A percentile compares a stretch with the other conserved stretches of the same genome.
These are phyloP conservation scores for Zaprionus tsacasi DNA, from an alignment of 1,140 invertebrate genomes.

Conservation along the genomic window DNA sequence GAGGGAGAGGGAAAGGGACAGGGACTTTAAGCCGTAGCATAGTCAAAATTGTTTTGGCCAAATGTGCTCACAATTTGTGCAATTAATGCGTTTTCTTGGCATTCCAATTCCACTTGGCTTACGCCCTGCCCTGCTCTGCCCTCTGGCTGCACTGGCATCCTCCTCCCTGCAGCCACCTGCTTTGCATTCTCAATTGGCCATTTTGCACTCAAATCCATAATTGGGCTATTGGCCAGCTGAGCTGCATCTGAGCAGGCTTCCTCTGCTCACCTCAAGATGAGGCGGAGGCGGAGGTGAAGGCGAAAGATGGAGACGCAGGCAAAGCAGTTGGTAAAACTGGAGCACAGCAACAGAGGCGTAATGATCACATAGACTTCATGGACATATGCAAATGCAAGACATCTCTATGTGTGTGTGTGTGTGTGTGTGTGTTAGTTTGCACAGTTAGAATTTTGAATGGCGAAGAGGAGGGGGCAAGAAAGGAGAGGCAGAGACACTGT, in stretches of 20 bases:
- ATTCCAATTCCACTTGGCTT: neutral
- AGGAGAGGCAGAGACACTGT: neutral
- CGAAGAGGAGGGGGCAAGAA: no score
- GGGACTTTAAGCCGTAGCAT: neutral
- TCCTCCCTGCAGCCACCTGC: no score
- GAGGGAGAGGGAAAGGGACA: neutral
- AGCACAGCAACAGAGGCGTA: conserved; percentile 1
- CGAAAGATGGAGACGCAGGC: neutral
- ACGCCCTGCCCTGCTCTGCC: no score
- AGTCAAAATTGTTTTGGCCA: neutral
- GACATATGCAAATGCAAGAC: neutral
- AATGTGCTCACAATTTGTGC: neutral
- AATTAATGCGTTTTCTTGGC: conserved; percentile 30
- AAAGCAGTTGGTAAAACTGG: neutral
- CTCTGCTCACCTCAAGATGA: neutral
- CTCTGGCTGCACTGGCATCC: no score
- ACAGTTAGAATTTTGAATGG: conserved; percentile 3
- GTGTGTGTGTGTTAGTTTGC: neutral
- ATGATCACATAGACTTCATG: neutral
- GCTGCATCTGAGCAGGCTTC: conserved; percentile 10
- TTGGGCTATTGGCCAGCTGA: conserved; percentile 23
- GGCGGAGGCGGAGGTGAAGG: neutral
- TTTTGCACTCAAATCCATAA: conserved; percentile 27
- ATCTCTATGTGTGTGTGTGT: neutral
- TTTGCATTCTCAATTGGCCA: conserved; percentile 15